Conservation (phyloP, 2,888 invertebrate genomes). For the Dendrolimus pini region DNA sequence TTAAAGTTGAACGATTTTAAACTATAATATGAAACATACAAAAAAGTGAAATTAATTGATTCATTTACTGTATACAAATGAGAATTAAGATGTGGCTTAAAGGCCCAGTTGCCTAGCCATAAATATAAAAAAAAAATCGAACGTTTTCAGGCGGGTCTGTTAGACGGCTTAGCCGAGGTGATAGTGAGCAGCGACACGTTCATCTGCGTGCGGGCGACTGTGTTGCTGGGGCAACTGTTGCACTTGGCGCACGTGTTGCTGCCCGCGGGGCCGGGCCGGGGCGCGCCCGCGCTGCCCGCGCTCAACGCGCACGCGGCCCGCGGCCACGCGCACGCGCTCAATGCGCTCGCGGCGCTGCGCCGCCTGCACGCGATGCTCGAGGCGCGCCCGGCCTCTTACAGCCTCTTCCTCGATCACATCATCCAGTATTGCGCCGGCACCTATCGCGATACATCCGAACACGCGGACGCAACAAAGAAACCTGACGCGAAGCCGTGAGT, state of each 20-base stretch:
- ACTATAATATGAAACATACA: too few relatives aligned
- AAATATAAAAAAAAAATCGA: too few relatives aligned
- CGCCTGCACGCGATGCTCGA: constrained; percentile 88
- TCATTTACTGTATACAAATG: too few relatives aligned
- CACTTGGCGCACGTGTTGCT: constrained; percentile 90
- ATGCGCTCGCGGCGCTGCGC: constrained; percentile 88
- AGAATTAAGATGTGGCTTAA: too few relatives aligned
- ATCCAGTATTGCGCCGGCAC: constrained; percentile 76
- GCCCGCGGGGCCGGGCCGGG: constrained; percentile 58
- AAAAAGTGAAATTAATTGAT: too few relatives aligned
- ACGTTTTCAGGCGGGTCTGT: constrained; percentile 79
- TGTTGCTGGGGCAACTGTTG: constrained; percentile 91
- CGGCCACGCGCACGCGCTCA: constrained; percentile 87
- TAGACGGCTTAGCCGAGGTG: constrained; percentile 94
- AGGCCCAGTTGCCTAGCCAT: too few relatives aligned
- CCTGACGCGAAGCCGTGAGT: neutral
- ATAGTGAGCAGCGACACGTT: constrained; percentile 92
- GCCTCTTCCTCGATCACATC: constrained; percentile 89
- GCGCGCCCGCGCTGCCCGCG: constrained; percentile 83
- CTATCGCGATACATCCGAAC: constrained; percentile 25
- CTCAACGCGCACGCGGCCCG: constrained; percentile 87
- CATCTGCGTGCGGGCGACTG: constrained; percentile 93
- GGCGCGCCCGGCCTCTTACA: constrained; percentile 87
- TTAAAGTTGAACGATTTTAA: too few relatives aligned
- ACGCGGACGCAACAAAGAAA: constrained; percentile 30